Evolutionary conservation across 2,888 invertebrate genomes (phyloP), one percentile per base, ranked within the genome.

Genomic region (Noctua janthina): DNA sequence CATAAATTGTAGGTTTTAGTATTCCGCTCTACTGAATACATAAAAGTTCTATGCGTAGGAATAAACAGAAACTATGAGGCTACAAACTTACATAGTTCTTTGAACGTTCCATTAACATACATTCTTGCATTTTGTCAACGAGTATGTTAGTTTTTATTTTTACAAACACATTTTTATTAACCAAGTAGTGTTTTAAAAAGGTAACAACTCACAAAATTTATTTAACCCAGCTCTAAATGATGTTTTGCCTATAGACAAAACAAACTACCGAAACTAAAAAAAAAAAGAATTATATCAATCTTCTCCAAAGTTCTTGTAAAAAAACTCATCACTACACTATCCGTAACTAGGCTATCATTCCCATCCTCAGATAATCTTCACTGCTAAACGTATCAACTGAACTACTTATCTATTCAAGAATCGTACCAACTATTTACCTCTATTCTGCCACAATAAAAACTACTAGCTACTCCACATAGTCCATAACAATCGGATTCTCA

Each of bases 401-500:
- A n/a, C 72, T 74, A 56, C 35, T 86, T 76, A 68, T 54, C 64
- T 74, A 87, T 79, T 69, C 74, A 72, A 13, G 8, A 23, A 49
- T 13, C 76, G 76, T 73, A 59, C 69, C 49, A 70, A 78, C 75
- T 84, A 79, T 79, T 87, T 70, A 84, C 77, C 66, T 72, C 67
- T 75, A 86, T 80, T 84, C 56, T 13, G 13, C 43, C 49, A 43
- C 54, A 86, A 43, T 70, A 85, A 78, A 88, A 83, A 86, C 54
- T 17, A 62, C 67, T 15, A 71, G 39, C 74, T 29, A 59, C 64
- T 54, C 59, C 51, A 74, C 87, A 78, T 74, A 79, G 0, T 83
- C 64, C 75, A 67, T 74, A 68, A 86, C 84, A 86, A 86, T 86
- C 87, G 87, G 85, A 87, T 86, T 80, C 84, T 23, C 73, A 67